Percentiles rank a stretch among this genome's conserved stretches.
phyloP scores from a whole-genome alignment of 2,888 invertebrate genomes.

The Rutpela maculata region DNA sequence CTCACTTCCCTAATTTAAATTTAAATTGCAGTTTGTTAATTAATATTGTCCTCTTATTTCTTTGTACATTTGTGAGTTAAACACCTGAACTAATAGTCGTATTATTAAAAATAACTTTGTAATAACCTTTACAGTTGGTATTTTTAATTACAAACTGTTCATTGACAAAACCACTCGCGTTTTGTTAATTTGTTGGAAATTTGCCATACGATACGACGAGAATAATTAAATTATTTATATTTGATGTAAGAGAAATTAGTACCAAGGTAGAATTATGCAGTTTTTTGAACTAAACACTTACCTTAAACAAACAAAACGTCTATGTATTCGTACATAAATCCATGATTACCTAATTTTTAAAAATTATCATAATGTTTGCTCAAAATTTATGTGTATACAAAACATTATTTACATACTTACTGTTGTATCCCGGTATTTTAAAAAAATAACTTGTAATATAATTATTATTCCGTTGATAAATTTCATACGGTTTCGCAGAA shows the following conservation, averaged over 20 bases:
- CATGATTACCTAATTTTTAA: constrained; percentile 4
- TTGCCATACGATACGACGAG: background rate
- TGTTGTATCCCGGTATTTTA: constrained; percentile 5
- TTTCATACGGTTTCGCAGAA: constrained; percentile 38
- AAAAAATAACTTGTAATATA: background rate
- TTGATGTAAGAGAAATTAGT: background rate
- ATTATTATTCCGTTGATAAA: background rate
- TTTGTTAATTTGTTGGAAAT: background rate
- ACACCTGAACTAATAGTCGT: too few species aligned
- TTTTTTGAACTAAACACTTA: background rate
- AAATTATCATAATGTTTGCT: constrained; percentile 13
- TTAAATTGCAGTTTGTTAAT: too few species aligned
- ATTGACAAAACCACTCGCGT: background rate
- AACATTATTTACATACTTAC: background rate
- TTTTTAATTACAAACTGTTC: background rate
- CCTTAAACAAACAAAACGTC: background rate
- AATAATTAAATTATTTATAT: background rate
- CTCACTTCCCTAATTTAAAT: too few species aligned
- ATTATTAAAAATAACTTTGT: background rate
- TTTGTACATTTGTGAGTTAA: too few species aligned
- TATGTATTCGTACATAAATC: constrained; percentile 16
- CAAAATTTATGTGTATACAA: background rate
- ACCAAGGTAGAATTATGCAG: background rate
- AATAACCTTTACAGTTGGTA: background rate
- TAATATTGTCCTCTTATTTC: too few species aligned